Evolutionary conservation across 2,113 vertebrate species (phyloP).

Genomic region (Megalops atlanticus): DNA sequence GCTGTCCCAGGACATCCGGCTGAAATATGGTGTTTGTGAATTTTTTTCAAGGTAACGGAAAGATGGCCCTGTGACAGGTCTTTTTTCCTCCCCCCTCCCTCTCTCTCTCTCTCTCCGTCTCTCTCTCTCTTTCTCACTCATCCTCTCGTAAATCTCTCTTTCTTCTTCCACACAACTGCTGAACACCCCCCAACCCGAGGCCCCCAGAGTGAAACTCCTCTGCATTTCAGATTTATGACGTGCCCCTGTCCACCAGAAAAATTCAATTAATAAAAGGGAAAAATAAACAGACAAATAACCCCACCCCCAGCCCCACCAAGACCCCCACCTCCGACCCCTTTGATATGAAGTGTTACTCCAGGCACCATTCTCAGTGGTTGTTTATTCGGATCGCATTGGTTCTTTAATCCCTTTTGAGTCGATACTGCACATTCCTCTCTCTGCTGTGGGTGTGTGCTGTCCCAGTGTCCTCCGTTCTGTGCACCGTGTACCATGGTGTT

Average conservation of each 20-base stretch:
- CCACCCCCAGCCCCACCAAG: background rate
- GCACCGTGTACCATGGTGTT: too few relatives aligned
- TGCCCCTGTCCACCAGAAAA: constrained; percentile 43
- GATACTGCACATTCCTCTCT: too few relatives aligned
- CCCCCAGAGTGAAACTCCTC: too few relatives aligned
- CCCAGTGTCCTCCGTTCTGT: too few relatives aligned
- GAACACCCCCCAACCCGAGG: background rate
- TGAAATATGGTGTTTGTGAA: constrained; percentile 57
- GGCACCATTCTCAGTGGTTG: background rate
- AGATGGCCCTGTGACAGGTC: constrained; percentile 55
- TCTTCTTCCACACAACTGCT: constrained; percentile 29
- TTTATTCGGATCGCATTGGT: too few relatives aligned
- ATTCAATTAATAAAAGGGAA: constrained; percentile 64
- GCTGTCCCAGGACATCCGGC: constrained; percentile 51
- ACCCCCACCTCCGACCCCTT: constrained; percentile 20
- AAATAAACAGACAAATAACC: constrained; percentile 62
- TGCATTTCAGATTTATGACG: constrained; percentile 62
- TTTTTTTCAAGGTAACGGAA: constrained; percentile 61
- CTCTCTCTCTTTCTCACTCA: too few relatives aligned
- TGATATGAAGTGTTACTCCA: constrained; percentile 6
- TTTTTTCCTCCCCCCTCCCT: too few relatives aligned
- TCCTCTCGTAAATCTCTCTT: constrained; percentile 59
- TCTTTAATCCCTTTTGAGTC: too few relatives aligned
- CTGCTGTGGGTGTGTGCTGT: too few relatives aligned
- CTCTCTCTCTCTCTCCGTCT: too few relatives aligned